These are phyloP conservation scores for Gymnocheta viridis DNA, from an alignment of 2,888 invertebrate genomes.

Conservation along the genomic window DNA sequence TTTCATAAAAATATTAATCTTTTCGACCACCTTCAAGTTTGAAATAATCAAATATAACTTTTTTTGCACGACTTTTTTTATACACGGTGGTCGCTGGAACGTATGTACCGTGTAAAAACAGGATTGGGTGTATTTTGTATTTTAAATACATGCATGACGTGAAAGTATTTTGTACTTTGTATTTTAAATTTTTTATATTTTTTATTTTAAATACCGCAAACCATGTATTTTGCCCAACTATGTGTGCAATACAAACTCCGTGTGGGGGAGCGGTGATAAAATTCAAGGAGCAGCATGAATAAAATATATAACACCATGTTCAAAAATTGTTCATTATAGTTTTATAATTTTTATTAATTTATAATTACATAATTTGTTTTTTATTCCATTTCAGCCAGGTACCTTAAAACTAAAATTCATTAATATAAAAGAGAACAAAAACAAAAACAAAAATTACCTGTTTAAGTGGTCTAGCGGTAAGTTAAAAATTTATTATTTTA, in stretches of 20 bases:
- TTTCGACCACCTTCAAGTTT: too few relatives aligned
- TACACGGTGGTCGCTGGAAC: too few relatives aligned
- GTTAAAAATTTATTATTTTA: constrained; percentile 36
- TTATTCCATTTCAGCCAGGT: constrained; percentile 43
- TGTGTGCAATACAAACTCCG: neutral
- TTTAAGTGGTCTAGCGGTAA: constrained; percentile 42
- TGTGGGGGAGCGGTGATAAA: neutral
- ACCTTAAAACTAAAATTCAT: constrained; percentile 62
- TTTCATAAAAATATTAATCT: too few relatives aligned
- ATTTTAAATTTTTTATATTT: too few relatives aligned
- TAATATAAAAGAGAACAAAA: constrained; percentile 58
- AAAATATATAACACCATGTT: neutral
- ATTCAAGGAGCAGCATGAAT: neutral
- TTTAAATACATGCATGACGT: too few relatives aligned
- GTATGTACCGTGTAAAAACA: too few relatives aligned
- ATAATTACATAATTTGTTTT: constrained; percentile 10
- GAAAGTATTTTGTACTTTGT: too few relatives aligned
- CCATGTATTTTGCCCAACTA: too few relatives aligned
- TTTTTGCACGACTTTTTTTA: too few relatives aligned
- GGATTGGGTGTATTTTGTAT: too few relatives aligned
- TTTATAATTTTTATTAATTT: constrained; percentile 47
- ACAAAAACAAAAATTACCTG: constrained; percentile 18
- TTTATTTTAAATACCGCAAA: too few relatives aligned
- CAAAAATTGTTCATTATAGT: constrained; percentile 14
- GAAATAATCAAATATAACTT: too few relatives aligned